Base-by-base conservation (phyloP, 2,113 vertebrate genomes). In the Apus apus region DNA sequence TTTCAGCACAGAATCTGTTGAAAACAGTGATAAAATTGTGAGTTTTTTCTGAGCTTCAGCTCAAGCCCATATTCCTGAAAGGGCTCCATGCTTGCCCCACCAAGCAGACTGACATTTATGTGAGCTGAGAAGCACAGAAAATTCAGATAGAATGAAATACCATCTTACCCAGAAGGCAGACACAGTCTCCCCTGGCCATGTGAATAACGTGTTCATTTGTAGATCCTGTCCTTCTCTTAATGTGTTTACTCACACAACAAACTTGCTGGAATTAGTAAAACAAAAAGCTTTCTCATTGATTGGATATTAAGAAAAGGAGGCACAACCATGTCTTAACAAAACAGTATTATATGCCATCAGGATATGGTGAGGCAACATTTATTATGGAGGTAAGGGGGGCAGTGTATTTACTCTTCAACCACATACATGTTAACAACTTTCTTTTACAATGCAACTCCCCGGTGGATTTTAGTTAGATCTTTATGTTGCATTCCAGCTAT, bases 71-170 rank as follows among this genome's bases (percentile, higher is more conserved):
- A 3, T 43, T 76, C 62, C 53, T 54, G n/a, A 62, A n/a, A 56
- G 19, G 13, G 13, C 9, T 40, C 27, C 5, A 3, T 67, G 53
- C 36, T 76, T 68, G 7, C 26, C 13, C 13, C 2, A 2, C 51
- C 36, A 56, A 73, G 23, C 29, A 80, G 19, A 4, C 3, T 76
- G 45, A 40, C 22, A 48, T 12, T 65, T 40, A 38, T 0, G 0
- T 86, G 50, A 60, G 48, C 58, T 87, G 40, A 38, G 62, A 60
- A 23, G 19, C 64, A 57, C 22, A 77, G 67, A 34, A 73, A 68
- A 73, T 68, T 68, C 32, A 43, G 40, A 26, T 34, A 45, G 60
- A 82, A 51, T 36, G 43, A 79, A 70, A 72, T 15, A 32, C 13
- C 32, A 67, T 19, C 17, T 67, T 79, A 79, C 10, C 29, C 13